These are phyloP conservation scores for Meloidogyne exigua DNA, from an alignment of 1,140 invertebrate genomes.

Conservation along the genomic window DNA sequence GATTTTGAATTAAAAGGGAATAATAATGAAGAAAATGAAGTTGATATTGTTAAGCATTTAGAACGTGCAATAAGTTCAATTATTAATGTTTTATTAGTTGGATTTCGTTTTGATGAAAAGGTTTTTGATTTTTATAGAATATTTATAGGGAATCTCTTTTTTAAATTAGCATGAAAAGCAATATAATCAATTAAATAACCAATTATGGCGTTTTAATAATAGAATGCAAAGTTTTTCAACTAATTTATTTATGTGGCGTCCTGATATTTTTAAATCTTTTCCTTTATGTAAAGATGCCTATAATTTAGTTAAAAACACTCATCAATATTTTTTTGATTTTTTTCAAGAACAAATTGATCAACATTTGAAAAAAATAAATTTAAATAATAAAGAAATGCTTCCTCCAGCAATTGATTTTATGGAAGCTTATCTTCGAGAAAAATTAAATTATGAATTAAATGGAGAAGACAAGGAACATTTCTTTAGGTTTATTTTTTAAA, in stretches of 20 bases:
- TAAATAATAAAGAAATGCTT: neutral
- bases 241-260: constrained; percentile 27
- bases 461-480: constrained; percentile 4
- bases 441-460: constrained; percentile 7
- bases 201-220: constrained; percentile 27
- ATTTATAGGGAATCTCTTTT: neutral
- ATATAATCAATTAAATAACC: constrained; percentile 14
- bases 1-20: constrained; percentile 6
- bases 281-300: constrained; percentile 15
- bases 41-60: constrained; percentile 39
- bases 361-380: constrained; percentile 12
- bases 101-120: constrained; percentile 28
- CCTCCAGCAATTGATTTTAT: constrained; percentile 30
- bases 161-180: neutral
- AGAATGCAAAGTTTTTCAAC: constrained; percentile 28
- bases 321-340: constrained; percentile 22
- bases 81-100: constrained; percentile 22
- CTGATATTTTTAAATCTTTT: constrained; percentile 12
- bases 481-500: constrained; percentile 22
- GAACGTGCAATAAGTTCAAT: constrained; percentile 33
- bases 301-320: constrained; percentile 13
- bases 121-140: neutral
- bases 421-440: constrained; percentile 38
- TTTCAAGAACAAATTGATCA: constrained; percentile 28
- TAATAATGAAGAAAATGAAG: constrained; percentile 19